Conservation (phyloP, 2,888 invertebrate genomes). For the Caenorhabditis parvicauda region DNA sequence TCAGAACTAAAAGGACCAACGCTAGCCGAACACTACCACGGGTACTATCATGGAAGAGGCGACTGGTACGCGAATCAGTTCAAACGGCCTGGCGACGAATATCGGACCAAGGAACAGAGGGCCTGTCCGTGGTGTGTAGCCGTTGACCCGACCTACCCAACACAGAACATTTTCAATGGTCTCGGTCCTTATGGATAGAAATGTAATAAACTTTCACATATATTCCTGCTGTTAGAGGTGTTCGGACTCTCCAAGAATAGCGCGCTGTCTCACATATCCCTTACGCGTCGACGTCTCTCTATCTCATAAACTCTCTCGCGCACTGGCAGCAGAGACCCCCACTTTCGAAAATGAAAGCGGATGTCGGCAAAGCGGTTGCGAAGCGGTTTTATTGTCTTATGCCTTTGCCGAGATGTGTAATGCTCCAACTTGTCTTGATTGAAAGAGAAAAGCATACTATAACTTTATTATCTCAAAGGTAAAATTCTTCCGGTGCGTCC, state of each 20-base stretch:
- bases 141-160: constrained; percentile 32
- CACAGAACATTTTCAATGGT: constrained; percentile 22
- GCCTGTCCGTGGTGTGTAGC: constrained; percentile 53
- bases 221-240: too few species aligned
- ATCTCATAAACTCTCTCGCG: not conserved
- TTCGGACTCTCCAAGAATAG: constrained; percentile 12
- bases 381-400: too few species aligned
- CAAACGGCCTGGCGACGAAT: constrained; percentile 37
- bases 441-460: too few species aligned
- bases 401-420: too few species aligned
- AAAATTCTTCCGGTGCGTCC: constrained; percentile 38
- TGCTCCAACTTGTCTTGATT: too few species aligned
- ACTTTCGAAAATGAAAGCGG: too few species aligned
- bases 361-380: too few species aligned
- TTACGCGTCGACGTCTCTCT: not conserved
- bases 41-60: constrained; percentile 29
- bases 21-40: too few species aligned
- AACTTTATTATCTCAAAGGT: constrained; percentile 13
- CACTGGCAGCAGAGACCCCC: not conserved
- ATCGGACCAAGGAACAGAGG: constrained; percentile 37
- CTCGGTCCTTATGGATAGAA: too few species aligned
- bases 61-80: constrained; percentile 41
- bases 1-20: constrained; percentile 22
- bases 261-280: not conserved
- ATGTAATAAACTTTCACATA: too few species aligned